A percentile compares a stretch with the other conserved stretches of the same genome.
Evolutionary conservation across 2,888 invertebrate species (phyloP).

Genomic region (Erpobdella octoculata): DNA sequence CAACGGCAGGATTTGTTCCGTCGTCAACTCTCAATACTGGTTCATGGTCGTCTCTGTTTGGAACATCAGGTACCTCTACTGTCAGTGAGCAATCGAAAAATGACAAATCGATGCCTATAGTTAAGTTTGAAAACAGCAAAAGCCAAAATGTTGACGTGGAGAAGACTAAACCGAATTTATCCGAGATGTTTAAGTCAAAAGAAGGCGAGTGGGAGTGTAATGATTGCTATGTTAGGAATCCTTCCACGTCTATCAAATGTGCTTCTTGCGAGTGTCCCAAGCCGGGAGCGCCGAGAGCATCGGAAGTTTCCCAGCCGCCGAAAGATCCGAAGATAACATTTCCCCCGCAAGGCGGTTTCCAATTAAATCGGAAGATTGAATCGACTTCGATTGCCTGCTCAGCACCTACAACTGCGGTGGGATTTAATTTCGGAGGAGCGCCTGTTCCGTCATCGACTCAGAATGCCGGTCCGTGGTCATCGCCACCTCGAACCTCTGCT

Average conservation of each 20-base stretch:
- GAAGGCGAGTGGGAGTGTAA: slow-evolving; percentile 63
- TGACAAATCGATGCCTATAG: too few relatives aligned
- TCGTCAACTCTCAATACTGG: too few relatives aligned
- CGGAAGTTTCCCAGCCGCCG: not conserved
- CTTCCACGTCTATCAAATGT: slow-evolving; percentile 43
- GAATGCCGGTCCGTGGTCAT: not conserved
- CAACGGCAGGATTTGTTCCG: not conserved
- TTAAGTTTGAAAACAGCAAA: too few relatives aligned
- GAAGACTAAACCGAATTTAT: slow-evolving; percentile 32
- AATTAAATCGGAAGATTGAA: slow-evolving; percentile 17
- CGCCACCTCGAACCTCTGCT: slow-evolving; percentile 42
- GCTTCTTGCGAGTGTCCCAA: slow-evolving; percentile 45
- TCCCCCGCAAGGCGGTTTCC: not conserved
- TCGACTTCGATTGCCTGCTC: not conserved
- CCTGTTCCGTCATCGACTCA: not conserved
- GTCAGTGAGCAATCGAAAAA: too few relatives aligned
- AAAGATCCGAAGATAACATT: not conserved
- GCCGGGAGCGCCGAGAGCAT: slow-evolving; percentile 40
- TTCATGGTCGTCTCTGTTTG: too few relatives aligned
- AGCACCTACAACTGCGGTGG: slow-evolving; percentile 2
- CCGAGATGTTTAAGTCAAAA: slow-evolving; percentile 56
- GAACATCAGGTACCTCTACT: too few relatives aligned
- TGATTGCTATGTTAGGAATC: slow-evolving; percentile 61
- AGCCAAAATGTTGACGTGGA: not conserved
- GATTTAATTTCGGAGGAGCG: not conserved